Evolutionary conservation across 2,113 vertebrate species (phyloP).

Genomic region (Seriola rivoliana): DNA sequence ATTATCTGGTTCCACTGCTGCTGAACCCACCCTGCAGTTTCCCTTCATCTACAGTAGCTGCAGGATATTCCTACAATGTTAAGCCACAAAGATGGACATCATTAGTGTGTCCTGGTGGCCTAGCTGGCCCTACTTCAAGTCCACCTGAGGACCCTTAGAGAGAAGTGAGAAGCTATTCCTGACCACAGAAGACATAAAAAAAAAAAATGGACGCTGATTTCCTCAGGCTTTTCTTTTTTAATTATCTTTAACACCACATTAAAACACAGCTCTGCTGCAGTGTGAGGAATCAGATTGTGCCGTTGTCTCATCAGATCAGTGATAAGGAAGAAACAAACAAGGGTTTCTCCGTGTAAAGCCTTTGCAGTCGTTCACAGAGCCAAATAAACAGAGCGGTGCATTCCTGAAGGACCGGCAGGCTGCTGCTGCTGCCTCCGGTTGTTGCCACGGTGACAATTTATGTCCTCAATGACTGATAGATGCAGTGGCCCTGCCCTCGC

Average conservation of each 20-base stretch:
- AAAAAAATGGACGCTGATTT: too few species aligned
- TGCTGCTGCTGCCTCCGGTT: slow-evolving; percentile 45
- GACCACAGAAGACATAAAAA: too few species aligned
- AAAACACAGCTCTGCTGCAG: background rate
- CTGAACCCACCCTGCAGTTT: too few species aligned
- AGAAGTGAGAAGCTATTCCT: too few species aligned
- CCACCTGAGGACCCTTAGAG: too few species aligned
- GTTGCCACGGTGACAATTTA: slow-evolving; percentile 76
- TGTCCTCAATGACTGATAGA: slow-evolving; percentile 70
- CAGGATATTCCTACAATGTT: too few species aligned
- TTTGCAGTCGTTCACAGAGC: slow-evolving; percentile 1
- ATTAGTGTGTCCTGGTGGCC: too few species aligned
- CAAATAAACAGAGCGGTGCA: slow-evolving; percentile 23
- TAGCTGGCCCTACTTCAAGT: too few species aligned
- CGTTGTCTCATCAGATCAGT: background rate
- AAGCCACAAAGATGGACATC: too few species aligned
- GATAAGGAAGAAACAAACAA: background rate
- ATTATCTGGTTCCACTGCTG: too few species aligned
- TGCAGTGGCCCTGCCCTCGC: slow-evolving; percentile 44
- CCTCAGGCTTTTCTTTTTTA: too few species aligned
- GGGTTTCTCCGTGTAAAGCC: background rate
- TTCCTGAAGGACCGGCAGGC: slow-evolving; percentile 50
- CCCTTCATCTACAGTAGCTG: too few species aligned
- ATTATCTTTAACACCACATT: background rate
- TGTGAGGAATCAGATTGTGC: background rate